phyloP scores from a whole-genome alignment of 2,113 vertebrate genomes.

The Catharus minimus region DNA sequence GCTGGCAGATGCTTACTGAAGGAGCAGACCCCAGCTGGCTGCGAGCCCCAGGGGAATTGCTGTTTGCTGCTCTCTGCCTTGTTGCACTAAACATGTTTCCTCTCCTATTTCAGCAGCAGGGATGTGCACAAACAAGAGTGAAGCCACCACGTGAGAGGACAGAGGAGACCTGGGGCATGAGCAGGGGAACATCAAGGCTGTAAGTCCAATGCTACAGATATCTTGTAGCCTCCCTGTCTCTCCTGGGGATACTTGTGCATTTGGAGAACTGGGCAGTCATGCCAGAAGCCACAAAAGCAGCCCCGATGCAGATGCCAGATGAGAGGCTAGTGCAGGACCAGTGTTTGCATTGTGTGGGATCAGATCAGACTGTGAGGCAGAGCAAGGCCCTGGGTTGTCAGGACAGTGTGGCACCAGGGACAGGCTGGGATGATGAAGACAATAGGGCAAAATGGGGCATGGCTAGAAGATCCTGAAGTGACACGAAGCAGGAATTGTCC shows the following conservation, averaged over 20 bases:
- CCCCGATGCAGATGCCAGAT: neutral
- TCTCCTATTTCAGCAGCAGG: neutral
- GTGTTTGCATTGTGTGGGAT: neutral
- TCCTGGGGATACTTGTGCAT: fast-evolving
- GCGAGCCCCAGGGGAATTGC: neutral
- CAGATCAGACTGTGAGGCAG: fast-evolving
- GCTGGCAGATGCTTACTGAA: constrained; percentile 18
- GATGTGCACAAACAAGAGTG: neutral
- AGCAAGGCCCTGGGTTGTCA: neutral
- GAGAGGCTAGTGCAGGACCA: neutral
- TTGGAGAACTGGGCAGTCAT: neutral
- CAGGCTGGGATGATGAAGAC: neutral
- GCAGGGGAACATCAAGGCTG: neutral
- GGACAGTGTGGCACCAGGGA: neutral
- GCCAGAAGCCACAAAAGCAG: neutral
- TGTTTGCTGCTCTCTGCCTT: constrained; percentile 13
- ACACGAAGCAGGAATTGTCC: neutral
- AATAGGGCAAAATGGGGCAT: neutral
- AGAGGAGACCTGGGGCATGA: neutral
- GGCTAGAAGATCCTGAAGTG: neutral
- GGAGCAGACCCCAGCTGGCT: constrained; percentile 21
- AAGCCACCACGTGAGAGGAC: neutral
- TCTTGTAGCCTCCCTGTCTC: neutral
- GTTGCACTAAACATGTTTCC: neutral
- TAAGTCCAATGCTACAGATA: fast-evolving